phyloP scores from a whole-genome alignment of 1,140 invertebrate genomes.

The Papilio xuthus region DNA sequence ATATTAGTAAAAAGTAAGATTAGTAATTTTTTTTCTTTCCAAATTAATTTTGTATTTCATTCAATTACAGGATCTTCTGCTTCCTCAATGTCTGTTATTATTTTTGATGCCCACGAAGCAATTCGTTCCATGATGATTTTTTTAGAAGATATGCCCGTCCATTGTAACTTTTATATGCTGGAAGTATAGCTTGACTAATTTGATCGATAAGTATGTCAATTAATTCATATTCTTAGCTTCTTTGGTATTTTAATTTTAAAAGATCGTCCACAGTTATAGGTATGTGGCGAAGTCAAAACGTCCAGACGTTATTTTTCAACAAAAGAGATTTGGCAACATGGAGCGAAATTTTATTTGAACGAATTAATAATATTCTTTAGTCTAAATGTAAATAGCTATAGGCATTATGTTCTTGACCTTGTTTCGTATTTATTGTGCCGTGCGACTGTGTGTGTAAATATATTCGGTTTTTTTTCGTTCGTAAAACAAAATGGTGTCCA shows the following conservation, averaged over 20 bases:
- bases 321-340: slow-evolving; percentile 21
- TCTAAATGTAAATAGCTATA: slow-evolving; percentile 15
- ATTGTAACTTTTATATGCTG: too few species aligned
- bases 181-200: neutral
- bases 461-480: neutral
- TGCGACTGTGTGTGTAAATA: neutral
- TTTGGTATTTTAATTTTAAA: neutral
- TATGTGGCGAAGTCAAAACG: neutral
- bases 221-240: neutral
- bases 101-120: too few species aligned
- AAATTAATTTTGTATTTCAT: too few species aligned
- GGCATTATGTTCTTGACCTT: slow-evolving; percentile 22
- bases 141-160: too few species aligned
- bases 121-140: too few species aligned
- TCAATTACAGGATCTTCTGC: too few species aligned
- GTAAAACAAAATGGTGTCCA: slow-evolving; percentile 6
- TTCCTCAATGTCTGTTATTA: too few species aligned
- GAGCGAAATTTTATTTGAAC: slow-evolving; percentile 5
- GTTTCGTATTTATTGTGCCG: neutral
- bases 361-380: slow-evolving; percentile 17
- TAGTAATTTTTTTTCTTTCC: too few species aligned
- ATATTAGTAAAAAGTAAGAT: too few species aligned
- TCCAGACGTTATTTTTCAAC: slow-evolving; percentile 15
- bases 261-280: neutral
- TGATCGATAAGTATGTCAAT: neutral